Conservation (phyloP, 2,797 vertebrate species). For the Craterocephalus amniculus region DNA sequence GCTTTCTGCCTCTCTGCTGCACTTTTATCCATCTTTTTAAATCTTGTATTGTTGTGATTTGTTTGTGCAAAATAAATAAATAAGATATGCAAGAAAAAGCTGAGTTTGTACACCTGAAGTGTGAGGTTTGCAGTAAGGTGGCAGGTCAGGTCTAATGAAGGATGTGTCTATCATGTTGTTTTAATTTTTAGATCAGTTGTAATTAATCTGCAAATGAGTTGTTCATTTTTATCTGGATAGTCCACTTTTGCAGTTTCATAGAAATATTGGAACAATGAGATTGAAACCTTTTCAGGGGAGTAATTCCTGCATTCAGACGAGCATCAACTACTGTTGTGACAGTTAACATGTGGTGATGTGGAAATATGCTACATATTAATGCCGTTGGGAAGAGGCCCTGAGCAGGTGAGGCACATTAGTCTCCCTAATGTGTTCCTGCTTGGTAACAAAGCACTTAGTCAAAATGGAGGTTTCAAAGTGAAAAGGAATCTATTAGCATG, state of each 20-base stretch:
- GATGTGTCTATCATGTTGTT: background rate
- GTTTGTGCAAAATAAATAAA: too few relatives aligned
- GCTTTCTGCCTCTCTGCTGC: too few relatives aligned
- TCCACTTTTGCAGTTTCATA: background rate
- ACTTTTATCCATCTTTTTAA: too few relatives aligned
- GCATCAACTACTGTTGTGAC: constrained; percentile 16
- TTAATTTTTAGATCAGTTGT: background rate
- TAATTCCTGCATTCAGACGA: constrained; percentile 21
- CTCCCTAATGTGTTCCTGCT: constrained; percentile 6
- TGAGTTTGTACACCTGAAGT: background rate
- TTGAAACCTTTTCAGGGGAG: constrained; percentile 10
- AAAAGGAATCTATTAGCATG: background rate
- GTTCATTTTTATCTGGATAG: constrained; percentile 1
- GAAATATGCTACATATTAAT: constrained; percentile 21
- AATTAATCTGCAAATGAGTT: background rate
- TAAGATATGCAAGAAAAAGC: background rate
- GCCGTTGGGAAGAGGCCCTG: constrained; percentile 7
- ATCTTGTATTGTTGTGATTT: too few relatives aligned
- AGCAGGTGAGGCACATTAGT: constrained; percentile 16
- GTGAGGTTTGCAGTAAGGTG: background rate
- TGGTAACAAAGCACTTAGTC: constrained; percentile 8
- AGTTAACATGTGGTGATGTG: constrained; percentile 28
- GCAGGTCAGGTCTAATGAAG: background rate
- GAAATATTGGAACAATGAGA: background rate
- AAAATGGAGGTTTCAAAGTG: background rate